These are phyloP conservation scores for Oplegnathus fasciatus DNA, from an alignment of 2,113 vertebrate species.

Conservation along the genomic window DNA sequence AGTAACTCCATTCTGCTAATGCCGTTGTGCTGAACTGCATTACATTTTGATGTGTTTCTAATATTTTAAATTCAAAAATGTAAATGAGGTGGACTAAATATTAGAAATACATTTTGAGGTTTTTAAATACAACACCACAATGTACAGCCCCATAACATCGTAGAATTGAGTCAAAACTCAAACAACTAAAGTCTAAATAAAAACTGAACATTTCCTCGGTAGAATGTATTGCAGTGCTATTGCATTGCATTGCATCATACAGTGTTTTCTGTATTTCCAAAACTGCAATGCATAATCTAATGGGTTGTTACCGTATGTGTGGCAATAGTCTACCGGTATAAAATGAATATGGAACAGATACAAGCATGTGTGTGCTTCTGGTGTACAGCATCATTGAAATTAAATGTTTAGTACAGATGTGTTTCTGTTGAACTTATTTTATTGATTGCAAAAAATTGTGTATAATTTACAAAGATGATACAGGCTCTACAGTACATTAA, in stretches of 20 bases:
- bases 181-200: neutral
- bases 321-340: neutral
- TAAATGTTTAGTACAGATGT: neutral
- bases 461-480: conserved; percentile 78
- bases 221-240: neutral
- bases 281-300: neutral
- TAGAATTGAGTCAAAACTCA: neutral
- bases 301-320: no score
- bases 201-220: neutral
- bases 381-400: neutral
- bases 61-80: neutral
- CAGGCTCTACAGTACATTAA: conserved; percentile 79
- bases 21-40: neutral
- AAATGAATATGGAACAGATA: neutral
- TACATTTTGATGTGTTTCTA: neutral
- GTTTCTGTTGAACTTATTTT: conserved; percentile 67
- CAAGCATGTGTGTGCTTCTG: neutral
- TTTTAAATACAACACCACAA: neutral
- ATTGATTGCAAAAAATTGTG: conserved; percentile 80
- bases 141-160: neutral
- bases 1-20: no score
- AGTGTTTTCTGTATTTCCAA: neutral
- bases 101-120: neutral
- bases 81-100: neutral
- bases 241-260: conserved; percentile 4